phyloP scores from a whole-genome alignment of 2,797 vertebrate genomes.

The Hirundo rustica region DNA sequence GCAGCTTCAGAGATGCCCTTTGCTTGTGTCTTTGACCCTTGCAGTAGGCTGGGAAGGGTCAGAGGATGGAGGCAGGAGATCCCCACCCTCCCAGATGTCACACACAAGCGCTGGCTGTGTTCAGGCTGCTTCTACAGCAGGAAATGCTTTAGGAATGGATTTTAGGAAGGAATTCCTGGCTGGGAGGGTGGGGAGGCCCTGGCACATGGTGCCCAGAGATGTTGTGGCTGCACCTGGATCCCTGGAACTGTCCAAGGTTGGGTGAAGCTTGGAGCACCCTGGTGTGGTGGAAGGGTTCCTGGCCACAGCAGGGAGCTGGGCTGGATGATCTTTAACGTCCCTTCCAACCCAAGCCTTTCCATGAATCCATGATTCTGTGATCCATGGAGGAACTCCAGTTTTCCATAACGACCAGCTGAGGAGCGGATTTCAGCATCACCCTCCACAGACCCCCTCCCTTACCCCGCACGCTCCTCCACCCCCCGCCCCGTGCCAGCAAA shows the following conservation, averaged over 20 bases:
- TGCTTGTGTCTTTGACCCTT: background rate
- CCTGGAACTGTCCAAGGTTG: background rate
- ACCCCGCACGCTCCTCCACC: background rate
- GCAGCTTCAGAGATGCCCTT: background rate
- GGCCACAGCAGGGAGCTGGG: background rate
- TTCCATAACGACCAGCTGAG: background rate
- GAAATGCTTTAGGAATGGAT: background rate
- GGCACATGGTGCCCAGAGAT: background rate
- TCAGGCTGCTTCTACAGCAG: background rate
- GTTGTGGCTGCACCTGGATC: background rate
- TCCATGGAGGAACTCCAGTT: background rate
- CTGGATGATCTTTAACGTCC: background rate
- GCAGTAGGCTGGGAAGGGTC: background rate
- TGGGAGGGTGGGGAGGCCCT: rapidly evolving
- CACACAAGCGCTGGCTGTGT: background rate
- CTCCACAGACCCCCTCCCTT: background rate
- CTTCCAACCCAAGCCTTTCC: background rate
- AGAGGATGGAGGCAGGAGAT: background rate
- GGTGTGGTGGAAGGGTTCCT: background rate
- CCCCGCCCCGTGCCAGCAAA: background rate
- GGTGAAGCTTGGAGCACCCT: background rate
- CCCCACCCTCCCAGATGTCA: background rate
- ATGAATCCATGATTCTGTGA: background rate
- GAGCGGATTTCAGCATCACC: background rate
- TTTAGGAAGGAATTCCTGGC: background rate